Evolutionary conservation across 2,888 invertebrate genomes (phyloP), one percentile per base, ranked within the genome.

Genomic region (Rhimphoctona megacephalus): DNA sequence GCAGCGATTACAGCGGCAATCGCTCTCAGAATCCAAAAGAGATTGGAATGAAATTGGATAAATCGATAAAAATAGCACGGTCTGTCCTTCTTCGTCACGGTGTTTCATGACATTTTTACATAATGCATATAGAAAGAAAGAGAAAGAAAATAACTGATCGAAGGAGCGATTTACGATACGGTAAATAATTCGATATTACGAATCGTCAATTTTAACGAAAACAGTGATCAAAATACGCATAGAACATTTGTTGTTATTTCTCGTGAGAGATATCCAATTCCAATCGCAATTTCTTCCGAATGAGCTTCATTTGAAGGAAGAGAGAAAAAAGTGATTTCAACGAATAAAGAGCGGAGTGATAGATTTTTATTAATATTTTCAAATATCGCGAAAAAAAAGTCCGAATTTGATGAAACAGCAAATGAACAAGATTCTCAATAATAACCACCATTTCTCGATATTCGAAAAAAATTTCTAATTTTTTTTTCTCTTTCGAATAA

Each of bases 1-100:
- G 97, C 97, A 1, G 97, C 97, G 2, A 95, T 97, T 61, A 96
- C 97, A 0, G 97, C 97, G 43, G 97, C 97, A 86, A 96, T 97
- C 89, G 97, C 97, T 0, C 95, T 95, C 36, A 95, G 96, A 88
- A 93, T 96, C 81, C 94, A 95, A 84, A 92, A 95, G 67, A 93
- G 95, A 90, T 87, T 93, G 69, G 86, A 91, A 85, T 93, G 89
- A 91, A 85, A 88, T 64, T 67, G 52, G 64, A 46, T 46, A 4
- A 11, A 67, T 49, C 25, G 57, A 67, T 33, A 36, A 54, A 36
- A 61, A 74, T 81, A 30, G 7, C 11, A 39, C 49, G 54, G 43
- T 72, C 43, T 69, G 67, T 67, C 67, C 39, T 74, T 66, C 39
- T 74, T 66, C 46, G 64, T 70, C 76, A 33, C 64, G 61, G 61